Percentiles rank a stretch among this genome's conserved stretches.
Conservation (phyloP, 1,140 invertebrate genomes). For the Venustaconcha ellipsiformis region DNA sequence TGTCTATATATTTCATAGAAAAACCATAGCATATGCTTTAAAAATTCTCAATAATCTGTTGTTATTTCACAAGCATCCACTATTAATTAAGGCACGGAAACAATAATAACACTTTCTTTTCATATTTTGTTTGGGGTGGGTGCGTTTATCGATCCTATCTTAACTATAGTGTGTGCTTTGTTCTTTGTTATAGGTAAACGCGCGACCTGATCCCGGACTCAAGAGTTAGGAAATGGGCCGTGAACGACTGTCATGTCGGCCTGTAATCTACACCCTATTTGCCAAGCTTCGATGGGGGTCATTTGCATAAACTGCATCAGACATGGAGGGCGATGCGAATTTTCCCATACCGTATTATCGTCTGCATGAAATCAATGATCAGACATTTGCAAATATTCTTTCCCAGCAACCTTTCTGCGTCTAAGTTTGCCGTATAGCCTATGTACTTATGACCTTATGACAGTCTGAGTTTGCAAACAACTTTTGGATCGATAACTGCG, state of each 20-base stretch:
- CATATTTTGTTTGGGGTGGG: too few species aligned
- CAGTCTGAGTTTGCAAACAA: slow-evolving; percentile 10
- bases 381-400: slow-evolving; percentile 1
- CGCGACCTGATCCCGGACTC: too few species aligned
- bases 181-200: too few species aligned
- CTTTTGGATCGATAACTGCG: neutral
- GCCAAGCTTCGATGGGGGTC: slow-evolving; percentile 45
- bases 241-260: slow-evolving; percentile 1
- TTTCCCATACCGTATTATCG: neutral
- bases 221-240: too few species aligned
- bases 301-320: slow-evolving; percentile 54
- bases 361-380: neutral
- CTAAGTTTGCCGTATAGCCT: slow-evolving; percentile 5
- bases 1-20: too few species aligned
- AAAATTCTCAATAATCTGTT: too few species aligned
- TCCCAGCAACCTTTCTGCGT: slow-evolving; percentile 1
- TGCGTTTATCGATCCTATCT: too few species aligned
- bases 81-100: too few species aligned
- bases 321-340: slow-evolving; percentile 8
- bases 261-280: slow-evolving; percentile 27
- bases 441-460: slow-evolving; percentile 5
- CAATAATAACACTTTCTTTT: too few species aligned
- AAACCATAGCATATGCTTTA: too few species aligned
- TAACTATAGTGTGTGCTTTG: too few species aligned
- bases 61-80: too few species aligned